These are phyloP conservation scores for Sarcophaga caerulescens DNA, from an alignment of 2,888 invertebrate genomes.

Conservation along the genomic window DNA sequence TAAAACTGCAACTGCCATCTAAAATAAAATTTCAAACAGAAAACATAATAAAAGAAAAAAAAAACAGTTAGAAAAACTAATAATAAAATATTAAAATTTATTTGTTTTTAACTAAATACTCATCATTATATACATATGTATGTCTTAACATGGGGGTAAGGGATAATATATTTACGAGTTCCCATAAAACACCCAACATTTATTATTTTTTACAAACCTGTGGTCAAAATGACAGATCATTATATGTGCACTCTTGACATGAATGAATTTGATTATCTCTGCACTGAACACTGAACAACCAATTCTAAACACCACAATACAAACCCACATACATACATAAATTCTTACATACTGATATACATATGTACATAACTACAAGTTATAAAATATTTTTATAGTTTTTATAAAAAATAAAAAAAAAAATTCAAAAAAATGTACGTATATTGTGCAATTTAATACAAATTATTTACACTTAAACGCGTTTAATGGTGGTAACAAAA, in stretches of 20 bases:
- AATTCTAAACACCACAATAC: neutral
- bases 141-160: neutral
- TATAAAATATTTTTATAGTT: slow-evolving; percentile 26
- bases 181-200: neutral
- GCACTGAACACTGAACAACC: neutral
- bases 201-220: slow-evolving; percentile 4
- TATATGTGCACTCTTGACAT: slow-evolving; percentile 51
- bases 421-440: neutral
- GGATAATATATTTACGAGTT: neutral
- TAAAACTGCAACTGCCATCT: neutral
- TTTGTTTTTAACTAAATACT: slow-evolving; percentile 37
- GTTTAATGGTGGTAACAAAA: slow-evolving; percentile 51
- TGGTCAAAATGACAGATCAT: slow-evolving; percentile 56
- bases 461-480: slow-evolving; percentile 62
- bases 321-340: neutral
- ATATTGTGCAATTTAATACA: slow-evolving; percentile 49
- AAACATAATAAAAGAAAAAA: neutral
- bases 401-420: neutral
- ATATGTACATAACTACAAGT: neutral
- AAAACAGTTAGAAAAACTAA: neutral
- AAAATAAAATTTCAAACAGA: slow-evolving; percentile 2
- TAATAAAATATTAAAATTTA: slow-evolving; percentile 34
- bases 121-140: neutral
- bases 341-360: neutral
- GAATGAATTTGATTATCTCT: slow-evolving; percentile 57